These are phyloP conservation scores for Hofmannophila pseudospretella DNA, from an alignment of 2,888 invertebrate genomes.

Conservation along the genomic window DNA sequence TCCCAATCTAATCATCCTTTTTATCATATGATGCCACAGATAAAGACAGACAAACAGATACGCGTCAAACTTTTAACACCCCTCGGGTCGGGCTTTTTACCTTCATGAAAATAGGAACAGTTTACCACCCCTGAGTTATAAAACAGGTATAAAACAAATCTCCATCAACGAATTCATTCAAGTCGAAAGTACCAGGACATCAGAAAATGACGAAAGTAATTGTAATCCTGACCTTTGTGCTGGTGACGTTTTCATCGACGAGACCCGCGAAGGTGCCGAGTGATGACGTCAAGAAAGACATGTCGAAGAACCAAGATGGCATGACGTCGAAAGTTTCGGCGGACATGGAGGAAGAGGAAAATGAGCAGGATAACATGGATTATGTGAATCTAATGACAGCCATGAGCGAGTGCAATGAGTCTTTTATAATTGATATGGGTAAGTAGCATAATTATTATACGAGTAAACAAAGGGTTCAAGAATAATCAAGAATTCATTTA, in stretches of 20 bases:
- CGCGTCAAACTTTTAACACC: too few relatives aligned
- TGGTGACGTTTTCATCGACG: constrained; percentile 13
- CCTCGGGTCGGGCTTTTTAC: too few relatives aligned
- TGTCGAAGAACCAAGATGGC: background rate
- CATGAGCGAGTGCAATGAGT: constrained; percentile 70
- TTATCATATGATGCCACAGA: too few relatives aligned
- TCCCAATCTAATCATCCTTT: too few relatives aligned
- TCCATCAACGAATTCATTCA: background rate
- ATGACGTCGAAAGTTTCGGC: background rate
- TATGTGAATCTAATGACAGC: constrained; percentile 47
- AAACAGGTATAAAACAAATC: background rate
- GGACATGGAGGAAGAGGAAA: constrained; percentile 6
- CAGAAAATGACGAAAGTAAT: constrained; percentile 15
- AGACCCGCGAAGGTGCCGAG: constrained; percentile 10
- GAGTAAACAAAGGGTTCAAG: too few relatives aligned
- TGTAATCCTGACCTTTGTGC: constrained; percentile 9
- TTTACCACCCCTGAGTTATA: background rate
- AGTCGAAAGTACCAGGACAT: background rate
- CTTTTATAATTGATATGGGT: constrained; percentile 73
- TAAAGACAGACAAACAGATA: too few relatives aligned
- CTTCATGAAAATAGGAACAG: background rate
- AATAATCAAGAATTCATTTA: too few relatives aligned
- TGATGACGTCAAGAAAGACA: background rate
- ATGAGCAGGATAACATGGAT: constrained; percentile 16
- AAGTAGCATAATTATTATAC: too few relatives aligned